These are phyloP conservation scores for Venturia canescens DNA, from an alignment of 1,140 invertebrate genomes.

Conservation along the genomic window DNA sequence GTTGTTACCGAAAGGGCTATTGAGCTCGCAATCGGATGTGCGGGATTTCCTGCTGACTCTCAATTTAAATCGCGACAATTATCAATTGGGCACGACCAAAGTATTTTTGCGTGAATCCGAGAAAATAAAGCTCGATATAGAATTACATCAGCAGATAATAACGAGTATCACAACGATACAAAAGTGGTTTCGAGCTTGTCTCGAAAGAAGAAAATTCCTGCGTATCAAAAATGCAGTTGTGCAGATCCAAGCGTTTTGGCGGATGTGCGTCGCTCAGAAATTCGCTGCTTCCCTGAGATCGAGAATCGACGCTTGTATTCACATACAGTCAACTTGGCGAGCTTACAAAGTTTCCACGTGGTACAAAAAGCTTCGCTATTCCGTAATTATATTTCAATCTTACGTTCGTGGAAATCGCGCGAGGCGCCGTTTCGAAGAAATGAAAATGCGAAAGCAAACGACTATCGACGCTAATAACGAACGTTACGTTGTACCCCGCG, in stretches of 20 bases:
- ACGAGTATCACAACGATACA: constrained; percentile 94
- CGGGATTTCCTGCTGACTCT: constrained; percentile 87
- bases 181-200: constrained; percentile 90
- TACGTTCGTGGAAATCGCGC: constrained; percentile 81
- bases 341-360: constrained; percentile 81
- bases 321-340: constrained; percentile 88
- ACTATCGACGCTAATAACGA: constrained; percentile 70
- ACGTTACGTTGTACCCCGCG: constrained; percentile 55
- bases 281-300: constrained; percentile 68
- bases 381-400: constrained; percentile 85
- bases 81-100: constrained; percentile 93
- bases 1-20: constrained; percentile 90
- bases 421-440: constrained; percentile 75
- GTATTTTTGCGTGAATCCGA: constrained; percentile 96
- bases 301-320: constrained; percentile 81
- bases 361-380: constrained; percentile 81
- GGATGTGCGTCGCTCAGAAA: constrained; percentile 80
- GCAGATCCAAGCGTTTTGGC: constrained; percentile 87
- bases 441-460: constrained; percentile 67
- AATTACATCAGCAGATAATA: constrained; percentile 95
- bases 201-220: constrained; percentile 88
- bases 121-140: constrained; percentile 93
- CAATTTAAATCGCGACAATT: constrained; percentile 91
- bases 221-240: constrained; percentile 85
- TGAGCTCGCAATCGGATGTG: constrained; percentile 89